These are phyloP conservation scores for Aviceda subcristata DNA, from an alignment of 2,113 vertebrate species.

Conservation along the genomic window DNA sequence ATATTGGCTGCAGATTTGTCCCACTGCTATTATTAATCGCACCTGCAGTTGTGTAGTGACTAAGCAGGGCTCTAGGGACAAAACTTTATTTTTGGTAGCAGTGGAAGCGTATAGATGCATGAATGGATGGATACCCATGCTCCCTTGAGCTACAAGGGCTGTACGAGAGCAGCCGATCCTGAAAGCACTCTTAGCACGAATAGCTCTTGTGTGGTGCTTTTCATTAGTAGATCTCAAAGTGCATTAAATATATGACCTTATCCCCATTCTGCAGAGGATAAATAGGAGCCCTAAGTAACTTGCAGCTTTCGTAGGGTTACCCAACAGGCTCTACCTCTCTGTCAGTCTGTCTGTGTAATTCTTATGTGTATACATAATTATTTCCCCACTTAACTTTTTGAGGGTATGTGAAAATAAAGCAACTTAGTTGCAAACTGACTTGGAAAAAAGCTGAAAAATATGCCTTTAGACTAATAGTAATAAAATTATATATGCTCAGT, in stretches of 20 bases:
- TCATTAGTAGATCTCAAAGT: neutral
- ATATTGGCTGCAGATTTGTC: neutral
- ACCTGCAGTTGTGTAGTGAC: neutral
- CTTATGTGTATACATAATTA: neutral
- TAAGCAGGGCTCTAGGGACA: neutral
- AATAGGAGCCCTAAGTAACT: neutral
- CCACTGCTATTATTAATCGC: neutral
- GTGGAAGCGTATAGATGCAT: neutral
- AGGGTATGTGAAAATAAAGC: neutral
- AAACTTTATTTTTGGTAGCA: conserved; percentile 17
- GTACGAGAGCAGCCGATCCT: neutral
- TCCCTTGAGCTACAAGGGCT: neutral
- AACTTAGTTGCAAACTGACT: neutral
- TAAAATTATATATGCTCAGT: neutral
- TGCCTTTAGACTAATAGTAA: neutral
- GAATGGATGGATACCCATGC: neutral
- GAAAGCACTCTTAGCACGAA: neutral
- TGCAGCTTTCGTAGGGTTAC: neutral
- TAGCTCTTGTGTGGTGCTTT: neutral
- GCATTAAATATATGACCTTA: neutral
- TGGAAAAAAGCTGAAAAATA: neutral
- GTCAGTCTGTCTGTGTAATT: neutral
- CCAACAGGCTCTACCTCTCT: neutral
- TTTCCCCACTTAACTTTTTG: neutral
- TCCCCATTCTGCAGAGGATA: neutral